A percentile compares a stretch with the other conserved stretches of the same genome.
These are phyloP conservation scores for Anolis apletophallus DNA, from an alignment of 2,797 vertebrate genomes.

Conservation along the genomic window DNA sequence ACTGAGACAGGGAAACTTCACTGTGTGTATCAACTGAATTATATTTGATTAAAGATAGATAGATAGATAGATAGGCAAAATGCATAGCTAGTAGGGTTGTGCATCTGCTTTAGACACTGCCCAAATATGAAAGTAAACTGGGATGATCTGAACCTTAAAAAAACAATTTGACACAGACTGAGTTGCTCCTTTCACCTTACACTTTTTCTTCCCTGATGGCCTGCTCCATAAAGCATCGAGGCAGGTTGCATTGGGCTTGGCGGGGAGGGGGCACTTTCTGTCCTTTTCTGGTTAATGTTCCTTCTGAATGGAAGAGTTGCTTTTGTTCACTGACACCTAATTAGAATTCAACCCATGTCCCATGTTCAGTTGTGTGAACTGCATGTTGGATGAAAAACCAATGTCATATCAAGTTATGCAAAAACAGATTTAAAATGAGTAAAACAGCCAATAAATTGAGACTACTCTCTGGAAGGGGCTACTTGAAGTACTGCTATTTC, in stretches of 20 bases:
- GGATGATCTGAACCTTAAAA: not conserved
- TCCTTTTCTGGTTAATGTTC: too few relatives aligned
- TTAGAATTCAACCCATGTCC: not conserved
- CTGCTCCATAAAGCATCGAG: too few relatives aligned
- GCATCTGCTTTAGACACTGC: not conserved
- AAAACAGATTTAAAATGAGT: not conserved
- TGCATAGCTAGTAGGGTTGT: not conserved
- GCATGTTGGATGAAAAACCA: not conserved
- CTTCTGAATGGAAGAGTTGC: not conserved
- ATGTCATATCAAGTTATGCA: not conserved
- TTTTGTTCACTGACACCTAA: not conserved
- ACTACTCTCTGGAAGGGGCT: too few relatives aligned
- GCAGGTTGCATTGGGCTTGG: too few relatives aligned
- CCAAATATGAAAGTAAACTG: not conserved
- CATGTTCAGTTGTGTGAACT: not conserved
- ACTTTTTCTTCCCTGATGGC: too few relatives aligned
- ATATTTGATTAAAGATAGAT: not conserved
- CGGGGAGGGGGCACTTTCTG: too few relatives aligned
- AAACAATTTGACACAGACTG: not conserved
- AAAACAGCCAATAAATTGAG: not conserved
- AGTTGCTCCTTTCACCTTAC: not conserved
- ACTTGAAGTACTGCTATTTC: not conserved
- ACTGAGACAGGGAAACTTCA: too few relatives aligned
- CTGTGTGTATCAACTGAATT: too few relatives aligned
- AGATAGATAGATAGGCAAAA: not conserved